Conservation (phyloP, 2,113 vertebrate genomes). For the Notarius lentiginosus region DNA sequence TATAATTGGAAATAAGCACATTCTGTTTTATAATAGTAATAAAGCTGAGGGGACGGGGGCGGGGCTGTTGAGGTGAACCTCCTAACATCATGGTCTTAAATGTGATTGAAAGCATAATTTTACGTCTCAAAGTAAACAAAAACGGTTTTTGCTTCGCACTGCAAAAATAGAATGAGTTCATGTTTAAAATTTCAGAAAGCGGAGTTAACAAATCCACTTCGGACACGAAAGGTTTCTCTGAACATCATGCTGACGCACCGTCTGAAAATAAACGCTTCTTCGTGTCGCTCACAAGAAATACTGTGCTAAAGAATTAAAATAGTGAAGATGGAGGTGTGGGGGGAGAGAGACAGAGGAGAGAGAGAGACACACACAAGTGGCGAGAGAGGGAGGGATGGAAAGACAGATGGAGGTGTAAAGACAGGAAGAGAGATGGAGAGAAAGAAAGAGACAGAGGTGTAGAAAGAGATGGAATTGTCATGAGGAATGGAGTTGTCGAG, state of each 20-base stretch:
- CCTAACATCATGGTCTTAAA: conserved; percentile 18
- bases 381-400: too few relatives aligned
- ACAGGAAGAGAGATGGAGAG: not conserved
- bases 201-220: not conserved
- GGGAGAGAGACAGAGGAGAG: too few relatives aligned
- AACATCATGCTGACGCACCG: not conserved
- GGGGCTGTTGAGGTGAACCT: conserved; percentile 18
- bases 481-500: not conserved
- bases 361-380: too few relatives aligned
- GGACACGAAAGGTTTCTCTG: not conserved
- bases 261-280: not conserved
- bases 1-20: conserved; percentile 46
- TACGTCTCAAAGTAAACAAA: not conserved
- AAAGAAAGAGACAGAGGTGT: not conserved
- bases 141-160: not conserved
- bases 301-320: not conserved
- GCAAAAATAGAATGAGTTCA: not conserved
- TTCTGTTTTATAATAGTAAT: conserved; percentile 43
- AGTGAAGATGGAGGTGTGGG: too few relatives aligned
- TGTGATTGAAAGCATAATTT: not conserved
- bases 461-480: too few relatives aligned
- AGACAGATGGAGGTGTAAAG: too few relatives aligned
- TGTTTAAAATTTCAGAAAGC: not conserved
- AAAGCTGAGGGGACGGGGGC: conserved; percentile 34
- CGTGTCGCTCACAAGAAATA: not conserved